Evolutionary conservation across 2,113 vertebrate species (phyloP).

Genomic region (Prunella himalayana): DNA sequence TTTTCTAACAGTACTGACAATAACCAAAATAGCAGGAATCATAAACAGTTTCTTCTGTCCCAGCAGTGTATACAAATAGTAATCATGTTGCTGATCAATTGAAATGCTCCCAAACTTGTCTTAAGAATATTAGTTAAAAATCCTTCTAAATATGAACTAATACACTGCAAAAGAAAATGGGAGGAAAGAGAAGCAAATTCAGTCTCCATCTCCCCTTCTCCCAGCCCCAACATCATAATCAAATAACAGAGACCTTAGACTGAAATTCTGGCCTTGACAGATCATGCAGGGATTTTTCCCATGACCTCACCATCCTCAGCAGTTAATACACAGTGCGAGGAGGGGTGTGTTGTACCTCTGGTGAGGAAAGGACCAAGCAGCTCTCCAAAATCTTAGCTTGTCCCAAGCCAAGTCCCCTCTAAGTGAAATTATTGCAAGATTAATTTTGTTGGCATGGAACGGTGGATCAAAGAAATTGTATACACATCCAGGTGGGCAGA

Average conservation of each 20-base stretch:
- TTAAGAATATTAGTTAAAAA: not conserved
- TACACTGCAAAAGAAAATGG: not conserved
- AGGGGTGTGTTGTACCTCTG: not conserved
- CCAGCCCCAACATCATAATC: fast-evolving
- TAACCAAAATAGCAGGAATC: constrained; percentile 20
- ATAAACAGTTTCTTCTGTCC: constrained; percentile 2
- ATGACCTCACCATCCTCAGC: not conserved
- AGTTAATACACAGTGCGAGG: not conserved
- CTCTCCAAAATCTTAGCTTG: not conserved
- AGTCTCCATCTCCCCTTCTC: not conserved
- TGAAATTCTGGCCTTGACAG: not conserved
- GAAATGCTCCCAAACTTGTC: not conserved
- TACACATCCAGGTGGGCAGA: fast-evolving
- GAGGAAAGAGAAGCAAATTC: not conserved
- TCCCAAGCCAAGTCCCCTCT: not conserved
- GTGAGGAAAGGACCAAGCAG: not conserved
- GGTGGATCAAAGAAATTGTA: not conserved
- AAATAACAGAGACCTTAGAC: not conserved
- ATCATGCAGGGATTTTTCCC: not conserved
- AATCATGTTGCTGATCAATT: not conserved
- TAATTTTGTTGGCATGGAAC: not conserved
- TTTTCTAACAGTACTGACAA: constrained; percentile 35
- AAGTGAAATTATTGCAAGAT: not conserved
- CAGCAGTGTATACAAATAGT: not conserved
- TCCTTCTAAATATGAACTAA: not conserved